Evolutionary conservation across 2,888 invertebrate genomes (phyloP), one percentile per base, ranked within the genome.

Genomic region (Chymomyza amoena): DNA sequence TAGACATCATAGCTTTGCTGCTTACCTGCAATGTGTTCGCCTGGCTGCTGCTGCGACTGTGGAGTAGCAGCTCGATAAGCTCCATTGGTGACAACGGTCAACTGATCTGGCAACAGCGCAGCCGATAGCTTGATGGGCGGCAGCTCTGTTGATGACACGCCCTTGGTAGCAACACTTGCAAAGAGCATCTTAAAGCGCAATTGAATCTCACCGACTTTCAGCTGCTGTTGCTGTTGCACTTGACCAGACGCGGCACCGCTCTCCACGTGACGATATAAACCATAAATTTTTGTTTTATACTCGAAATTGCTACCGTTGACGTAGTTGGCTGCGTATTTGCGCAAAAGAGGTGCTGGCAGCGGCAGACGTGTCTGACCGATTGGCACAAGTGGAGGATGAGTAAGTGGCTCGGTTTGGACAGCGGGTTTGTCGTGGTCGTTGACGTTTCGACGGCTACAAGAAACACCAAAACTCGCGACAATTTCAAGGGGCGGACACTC

Each of bases 161-260:
- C 59, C 72, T 75, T 64, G 76, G 73, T 39, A 67, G 82, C 88
- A 54, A 79, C 78, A 61, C 88, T 84, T 65, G 90, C 90, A 68
- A 90, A 89, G 61, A 90, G 73, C 89, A 90, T 90, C 69, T 77
- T 88, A 62, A 89, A 80, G 61, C 78, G 76, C 75, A 87, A 71
- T 79, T 81, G 80, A 68, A 81, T 77, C 72, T 78, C 78, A 70
- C 82, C 87, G 74, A 79, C 79, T 76, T 61, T 85, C 88, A 86
- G 88, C 87, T 84, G 81, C 82, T 89, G 84, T 88, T 89, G 88
- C 81, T 89, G 85, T 81, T 84, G 87, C 84, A 85, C 88, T 85
- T 85, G 77, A 87, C 86, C 69, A 84, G 82, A 81, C 84, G 88
- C 77, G 88, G 86, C 86, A 84, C 84, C 72, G 80, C 81, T 86